Evolutionary conservation across 2,113 vertebrate genomes (phyloP).

Genomic region (Salminus brasiliensis): DNA sequence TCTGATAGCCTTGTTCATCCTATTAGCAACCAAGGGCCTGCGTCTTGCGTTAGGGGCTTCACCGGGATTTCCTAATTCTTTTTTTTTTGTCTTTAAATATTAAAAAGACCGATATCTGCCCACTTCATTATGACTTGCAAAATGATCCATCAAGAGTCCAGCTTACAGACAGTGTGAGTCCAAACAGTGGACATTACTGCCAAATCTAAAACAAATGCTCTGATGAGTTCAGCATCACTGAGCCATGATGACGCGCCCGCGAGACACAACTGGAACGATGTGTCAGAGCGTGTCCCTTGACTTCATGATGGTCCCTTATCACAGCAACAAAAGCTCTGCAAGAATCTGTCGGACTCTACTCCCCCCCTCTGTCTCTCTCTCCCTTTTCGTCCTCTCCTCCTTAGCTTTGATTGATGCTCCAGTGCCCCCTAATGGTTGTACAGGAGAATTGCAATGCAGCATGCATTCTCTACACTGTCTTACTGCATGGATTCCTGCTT

Average conservation of each 20-base stretch:
- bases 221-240: neutral
- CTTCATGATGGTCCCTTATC: constrained; percentile 8
- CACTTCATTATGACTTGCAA: neutral
- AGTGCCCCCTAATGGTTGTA: constrained; percentile 24
- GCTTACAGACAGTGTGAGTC: neutral
- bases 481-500: neutral
- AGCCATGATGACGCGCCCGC: neutral
- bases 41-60: neutral
- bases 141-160: neutral
- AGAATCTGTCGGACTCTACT: neutral
- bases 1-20: neutral
- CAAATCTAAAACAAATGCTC: neutral
- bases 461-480: neutral
- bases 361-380: neutral
- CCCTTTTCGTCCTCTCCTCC: too few relatives aligned
- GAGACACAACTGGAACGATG: neutral
- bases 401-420: neutral
- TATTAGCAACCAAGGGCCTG: neutral
- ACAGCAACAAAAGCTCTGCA: neutral
- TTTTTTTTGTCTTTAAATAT: neutral
- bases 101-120: neutral
- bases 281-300: neutral
- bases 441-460: constrained; percentile 21
- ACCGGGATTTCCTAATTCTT: neutral
- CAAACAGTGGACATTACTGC: neutral